Conservation (phyloP, 2,797 vertebrate genomes). For the Acomys russatus region DNA sequence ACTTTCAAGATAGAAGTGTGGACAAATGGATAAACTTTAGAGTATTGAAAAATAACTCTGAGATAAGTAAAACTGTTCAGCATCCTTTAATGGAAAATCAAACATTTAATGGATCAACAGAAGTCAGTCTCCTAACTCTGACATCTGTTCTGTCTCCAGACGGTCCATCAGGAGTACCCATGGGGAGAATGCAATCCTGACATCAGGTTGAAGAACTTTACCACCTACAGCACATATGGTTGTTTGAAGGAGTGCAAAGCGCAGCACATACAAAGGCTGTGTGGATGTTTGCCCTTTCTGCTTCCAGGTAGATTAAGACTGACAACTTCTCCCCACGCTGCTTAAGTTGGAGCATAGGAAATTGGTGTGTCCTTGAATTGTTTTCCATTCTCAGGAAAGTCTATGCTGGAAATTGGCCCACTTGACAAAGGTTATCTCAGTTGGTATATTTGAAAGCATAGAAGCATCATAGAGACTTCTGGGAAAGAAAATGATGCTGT, state of each 20-base stretch:
- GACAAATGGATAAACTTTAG: background rate
- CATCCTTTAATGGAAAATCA: background rate
- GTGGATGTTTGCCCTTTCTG: constrained; percentile 89
- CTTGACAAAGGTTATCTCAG: background rate
- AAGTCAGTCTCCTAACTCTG: background rate
- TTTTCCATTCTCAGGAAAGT: background rate
- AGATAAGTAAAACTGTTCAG: background rate
- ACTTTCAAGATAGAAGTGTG: constrained; percentile 4
- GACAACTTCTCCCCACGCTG: background rate
- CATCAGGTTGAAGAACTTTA: constrained; percentile 83
- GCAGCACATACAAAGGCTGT: constrained; percentile 84
- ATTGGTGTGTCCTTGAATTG: background rate
- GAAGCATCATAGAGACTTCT: background rate
- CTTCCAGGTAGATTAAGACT: constrained; percentile 87
- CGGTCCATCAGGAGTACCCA: constrained; percentile 89
- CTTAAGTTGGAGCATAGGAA: background rate
- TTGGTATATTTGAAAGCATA: background rate
- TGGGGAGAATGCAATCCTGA: constrained; percentile 91
- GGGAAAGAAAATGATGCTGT: background rate
- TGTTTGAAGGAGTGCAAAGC: constrained; percentile 90
- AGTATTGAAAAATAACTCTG: background rate
- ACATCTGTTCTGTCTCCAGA: constrained; percentile 82
- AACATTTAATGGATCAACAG: no score
- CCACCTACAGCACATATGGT: constrained; percentile 87
- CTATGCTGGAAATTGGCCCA: background rate